Evolutionary conservation across 37 sponge, comb jelly and placozoan genomes (phyloP), one percentile per base, ranked within the genome.

Genomic region (Chondrilla cf. caribensis): DNA sequence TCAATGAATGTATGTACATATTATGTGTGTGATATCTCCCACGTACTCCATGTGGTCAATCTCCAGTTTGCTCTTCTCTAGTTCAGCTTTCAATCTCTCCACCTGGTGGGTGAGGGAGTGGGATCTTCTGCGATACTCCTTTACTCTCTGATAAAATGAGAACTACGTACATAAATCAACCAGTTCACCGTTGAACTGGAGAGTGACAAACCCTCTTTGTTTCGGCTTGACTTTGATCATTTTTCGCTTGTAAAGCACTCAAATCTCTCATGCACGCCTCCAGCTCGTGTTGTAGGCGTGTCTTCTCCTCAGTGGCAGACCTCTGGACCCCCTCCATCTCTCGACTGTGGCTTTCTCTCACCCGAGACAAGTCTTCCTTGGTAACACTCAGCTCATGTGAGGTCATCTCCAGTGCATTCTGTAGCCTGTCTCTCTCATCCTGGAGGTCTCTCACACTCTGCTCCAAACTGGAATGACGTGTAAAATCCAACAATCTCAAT

Each of bases 241-340:
- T 9, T 18, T 70, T 29, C 7, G 14, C 71, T 38, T 70, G 38
- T 36, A 70, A 5, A 18, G 38, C 19, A 15, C 18, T 70, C 71
- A 37, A 38, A 5, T 36, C 40, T 8, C 39, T 37, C 71, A 6
- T 8, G 19, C 71, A 22, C 18, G 7, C 38, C 38, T 32, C 71
- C 40, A 70, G 71, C 71, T 70, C 71, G 8, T 70, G 38, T 31
- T 37, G 71, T 7, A 70, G 71, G 71, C 9, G 38, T 31, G 71
- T 31, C 71, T 38, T 70, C 40, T 70, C 71, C 71, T 37, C 40
- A 8, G 22, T 18, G 5, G 22, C 8, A 9, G 19, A 18, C 71
- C 38, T 29, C 18, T 18, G 35, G 38, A 70, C 7, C 40, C 32
- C 19, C 38, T 36, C 39, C 71, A 70, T 9, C 38, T 37, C 21